phyloP scores from a whole-genome alignment of 2,113 vertebrate species.

The Percina caprodes region DNA sequence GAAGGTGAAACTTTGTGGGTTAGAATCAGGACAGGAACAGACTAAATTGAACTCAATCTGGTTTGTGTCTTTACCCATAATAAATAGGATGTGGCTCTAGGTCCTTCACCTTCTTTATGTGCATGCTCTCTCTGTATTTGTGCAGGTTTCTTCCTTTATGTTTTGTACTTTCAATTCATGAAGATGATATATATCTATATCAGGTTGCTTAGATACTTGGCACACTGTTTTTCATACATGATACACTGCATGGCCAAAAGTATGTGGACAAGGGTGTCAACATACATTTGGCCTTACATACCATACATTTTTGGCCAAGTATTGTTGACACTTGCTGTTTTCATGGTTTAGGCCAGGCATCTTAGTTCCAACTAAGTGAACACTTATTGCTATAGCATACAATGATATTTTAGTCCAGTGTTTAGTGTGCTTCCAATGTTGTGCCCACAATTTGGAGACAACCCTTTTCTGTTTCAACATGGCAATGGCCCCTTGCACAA shows the following conservation, averaged over 20 bases:
- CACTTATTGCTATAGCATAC: neutral
- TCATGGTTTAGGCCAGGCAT: no score
- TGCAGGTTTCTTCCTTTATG: neutral
- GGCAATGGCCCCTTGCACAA: neutral
- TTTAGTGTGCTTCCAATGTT: neutral
- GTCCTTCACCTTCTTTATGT: neutral
- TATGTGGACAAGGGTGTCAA: neutral
- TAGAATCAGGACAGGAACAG: conserved; percentile 7
- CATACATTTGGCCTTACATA: neutral
- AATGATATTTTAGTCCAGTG: neutral
- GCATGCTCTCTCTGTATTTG: neutral
- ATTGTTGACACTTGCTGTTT: neutral
- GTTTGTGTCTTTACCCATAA: neutral
- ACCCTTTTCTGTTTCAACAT: neutral
- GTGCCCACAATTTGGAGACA: neutral
- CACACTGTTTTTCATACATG: neutral
- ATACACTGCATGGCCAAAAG: neutral
- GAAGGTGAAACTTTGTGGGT: conserved; percentile 49
- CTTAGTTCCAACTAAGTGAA: neutral
- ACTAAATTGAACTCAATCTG: neutral
- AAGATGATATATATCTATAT: neutral
- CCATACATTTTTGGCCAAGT: neutral
- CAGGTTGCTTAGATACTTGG: neutral
- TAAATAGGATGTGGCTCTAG: neutral
- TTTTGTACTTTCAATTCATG: neutral